phyloP scores from a whole-genome alignment of 1,140 invertebrate genomes.

The Lepidurus arcticus region DNA sequence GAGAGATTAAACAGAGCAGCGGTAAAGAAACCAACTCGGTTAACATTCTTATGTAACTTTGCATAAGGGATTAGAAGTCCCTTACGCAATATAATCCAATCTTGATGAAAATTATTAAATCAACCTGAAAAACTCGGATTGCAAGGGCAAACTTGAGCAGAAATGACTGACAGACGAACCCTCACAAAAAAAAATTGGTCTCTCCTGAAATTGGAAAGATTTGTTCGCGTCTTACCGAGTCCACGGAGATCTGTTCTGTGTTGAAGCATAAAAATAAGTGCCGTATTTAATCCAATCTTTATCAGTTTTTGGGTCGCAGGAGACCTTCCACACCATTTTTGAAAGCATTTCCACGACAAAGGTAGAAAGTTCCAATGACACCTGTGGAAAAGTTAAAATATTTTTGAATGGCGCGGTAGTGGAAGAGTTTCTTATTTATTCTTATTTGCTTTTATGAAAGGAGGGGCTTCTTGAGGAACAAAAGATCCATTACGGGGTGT shows the following conservation, averaged over 20 bases:
- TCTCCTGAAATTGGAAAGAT: neutral
- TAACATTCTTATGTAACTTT: neutral
- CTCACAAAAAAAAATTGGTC: neutral
- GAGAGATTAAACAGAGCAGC: neutral
- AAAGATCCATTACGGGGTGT: too few relatives aligned
- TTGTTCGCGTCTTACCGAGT: neutral
- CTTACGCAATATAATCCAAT: neutral
- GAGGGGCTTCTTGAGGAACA: too few relatives aligned
- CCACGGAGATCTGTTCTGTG: neutral
- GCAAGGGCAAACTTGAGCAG: neutral
- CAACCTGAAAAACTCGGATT: neutral
- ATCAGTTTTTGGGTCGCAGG: neutral
- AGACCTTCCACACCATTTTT: neutral
- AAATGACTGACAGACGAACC: neutral
- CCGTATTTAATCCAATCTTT: constrained; percentile 6
- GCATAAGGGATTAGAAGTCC: neutral
- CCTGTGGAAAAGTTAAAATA: too few relatives aligned
- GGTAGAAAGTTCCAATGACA: too few relatives aligned
- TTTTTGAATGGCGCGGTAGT: too few relatives aligned
- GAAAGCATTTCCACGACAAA: too few relatives aligned
- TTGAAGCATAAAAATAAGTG: neutral
- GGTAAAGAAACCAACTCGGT: neutral
- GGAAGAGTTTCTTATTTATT: too few relatives aligned
- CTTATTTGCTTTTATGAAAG: too few relatives aligned
- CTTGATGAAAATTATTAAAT: neutral